phyloP scores from a whole-genome alignment of 2,888 invertebrate species.

The Dyspetes luteomarginatus region DNA sequence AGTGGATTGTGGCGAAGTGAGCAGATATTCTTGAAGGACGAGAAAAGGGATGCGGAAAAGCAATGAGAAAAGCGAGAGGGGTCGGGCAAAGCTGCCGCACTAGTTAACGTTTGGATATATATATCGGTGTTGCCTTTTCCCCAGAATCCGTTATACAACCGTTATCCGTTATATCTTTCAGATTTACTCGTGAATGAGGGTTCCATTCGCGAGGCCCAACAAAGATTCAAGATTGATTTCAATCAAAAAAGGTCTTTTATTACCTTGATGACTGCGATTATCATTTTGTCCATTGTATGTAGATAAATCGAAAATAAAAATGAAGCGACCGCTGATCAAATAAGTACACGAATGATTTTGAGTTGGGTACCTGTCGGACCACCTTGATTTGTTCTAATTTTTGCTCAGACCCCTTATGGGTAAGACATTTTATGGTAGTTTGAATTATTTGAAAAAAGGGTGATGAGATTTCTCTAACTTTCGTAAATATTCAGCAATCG shows the following conservation, averaged over 20 bases:
- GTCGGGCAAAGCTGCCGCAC: conserved; percentile 33
- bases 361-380: too few relatives aligned
- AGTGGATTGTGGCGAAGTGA: conserved; percentile 54
- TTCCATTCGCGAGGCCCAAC: background rate
- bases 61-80: conserved; percentile 19
- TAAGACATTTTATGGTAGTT: too few relatives aligned
- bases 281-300: background rate
- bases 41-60: conserved; percentile 14
- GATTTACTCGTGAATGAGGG: background rate
- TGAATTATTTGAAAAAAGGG: too few relatives aligned
- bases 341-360: too few relatives aligned
- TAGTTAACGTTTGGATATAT: conserved; percentile 58
- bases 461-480: too few relatives aligned
- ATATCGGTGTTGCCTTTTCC: conserved; percentile 45
- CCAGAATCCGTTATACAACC: conserved; percentile 15
- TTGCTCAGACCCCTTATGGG: too few relatives aligned
- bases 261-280: background rate
- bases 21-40: conserved; percentile 5
- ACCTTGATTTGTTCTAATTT: too few relatives aligned
- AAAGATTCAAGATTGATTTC: background rate
- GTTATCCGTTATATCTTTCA: conserved; percentile 10
- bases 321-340: too few relatives aligned
- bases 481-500: too few relatives aligned
- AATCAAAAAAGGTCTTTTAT: background rate
- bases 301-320: too few relatives aligned